phyloP scores from a whole-genome alignment of 2,888 invertebrate genomes.

The Aleiodes testaceus region DNA sequence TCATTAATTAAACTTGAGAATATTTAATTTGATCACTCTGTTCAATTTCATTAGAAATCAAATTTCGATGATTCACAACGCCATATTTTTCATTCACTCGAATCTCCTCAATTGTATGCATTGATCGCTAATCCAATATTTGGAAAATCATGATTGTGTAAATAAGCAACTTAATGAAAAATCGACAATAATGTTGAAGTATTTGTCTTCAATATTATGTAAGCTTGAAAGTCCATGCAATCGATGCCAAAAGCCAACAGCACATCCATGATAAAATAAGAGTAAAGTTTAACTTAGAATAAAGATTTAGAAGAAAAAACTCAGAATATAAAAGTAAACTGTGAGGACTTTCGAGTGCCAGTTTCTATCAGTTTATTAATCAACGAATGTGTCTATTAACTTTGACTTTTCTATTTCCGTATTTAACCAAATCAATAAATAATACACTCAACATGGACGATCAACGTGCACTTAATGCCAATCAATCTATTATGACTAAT shows the following conservation, averaged over 20 bases:
- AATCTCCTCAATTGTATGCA: neutral
- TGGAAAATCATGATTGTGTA: conserved; percentile 1
- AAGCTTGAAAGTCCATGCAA: conserved; percentile 28
- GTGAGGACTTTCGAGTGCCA: conserved; percentile 6
- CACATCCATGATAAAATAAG: neutral
- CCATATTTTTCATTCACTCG: neutral
- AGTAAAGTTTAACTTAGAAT: neutral
- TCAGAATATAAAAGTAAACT: neutral
- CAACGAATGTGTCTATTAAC: conserved; percentile 26
- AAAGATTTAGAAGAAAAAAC: neutral
- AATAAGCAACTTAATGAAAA: neutral
- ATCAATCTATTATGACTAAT: conserved; percentile 24
- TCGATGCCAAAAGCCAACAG: conserved; percentile 18
- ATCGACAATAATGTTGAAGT: neutral
- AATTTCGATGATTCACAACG: neutral
- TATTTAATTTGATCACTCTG: neutral
- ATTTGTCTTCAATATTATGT: conserved; percentile 5
- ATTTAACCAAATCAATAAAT: conserved; percentile 25
- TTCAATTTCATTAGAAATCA: neutral
- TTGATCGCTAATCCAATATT: too few relatives aligned
- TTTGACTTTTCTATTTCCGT: conserved; percentile 20
- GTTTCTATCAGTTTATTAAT: neutral
- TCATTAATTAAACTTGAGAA: too few relatives aligned
- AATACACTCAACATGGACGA: conserved; percentile 1
- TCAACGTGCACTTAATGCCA: conserved; percentile 38